phyloP scores from a whole-genome alignment of 2,888 invertebrate species.

The Atethmia centrago region DNA sequence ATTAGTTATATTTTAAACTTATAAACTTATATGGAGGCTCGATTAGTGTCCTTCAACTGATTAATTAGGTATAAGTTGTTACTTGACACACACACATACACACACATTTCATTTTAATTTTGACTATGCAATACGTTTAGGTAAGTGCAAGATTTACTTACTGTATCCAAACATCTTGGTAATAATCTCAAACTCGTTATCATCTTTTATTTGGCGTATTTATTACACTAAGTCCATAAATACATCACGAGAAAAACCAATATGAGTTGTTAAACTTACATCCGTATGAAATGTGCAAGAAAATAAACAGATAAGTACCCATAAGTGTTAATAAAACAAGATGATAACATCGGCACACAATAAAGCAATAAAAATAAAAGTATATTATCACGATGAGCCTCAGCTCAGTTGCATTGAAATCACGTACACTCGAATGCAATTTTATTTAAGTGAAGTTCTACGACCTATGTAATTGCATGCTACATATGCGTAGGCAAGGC shows the following conservation, averaged over 20 bases:
- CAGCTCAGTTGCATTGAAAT: not conserved
- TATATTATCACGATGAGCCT: too few relatives aligned
- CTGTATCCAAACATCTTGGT: not conserved
- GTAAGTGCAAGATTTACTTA: too few relatives aligned
- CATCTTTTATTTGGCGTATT: not conserved
- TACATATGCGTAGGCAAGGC: too few relatives aligned
- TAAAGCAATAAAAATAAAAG: conserved; percentile 29
- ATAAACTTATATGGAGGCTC: too few relatives aligned
- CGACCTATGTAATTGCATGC: not conserved
- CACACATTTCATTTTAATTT: not conserved
- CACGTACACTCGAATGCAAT: too few relatives aligned
- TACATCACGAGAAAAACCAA: conserved; percentile 26
- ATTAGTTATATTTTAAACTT: too few relatives aligned
- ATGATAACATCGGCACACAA: not conserved
- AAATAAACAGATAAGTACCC: conserved; percentile 15
- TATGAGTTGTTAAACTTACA: conserved; percentile 12
- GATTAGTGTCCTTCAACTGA: too few relatives aligned
- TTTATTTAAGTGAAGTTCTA: not conserved
- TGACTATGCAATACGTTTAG: not conserved
- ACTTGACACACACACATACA: not conserved
- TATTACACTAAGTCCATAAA: not conserved
- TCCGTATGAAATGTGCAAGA: conserved; percentile 15
- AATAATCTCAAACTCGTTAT: not conserved
- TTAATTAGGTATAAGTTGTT: not conserved
- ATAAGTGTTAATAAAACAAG: too few relatives aligned